Evolutionary conservation across 2,113 vertebrate species (phyloP), one percentile per base, ranked within the genome.

Genomic region (Xyrauchen texanus): DNA sequence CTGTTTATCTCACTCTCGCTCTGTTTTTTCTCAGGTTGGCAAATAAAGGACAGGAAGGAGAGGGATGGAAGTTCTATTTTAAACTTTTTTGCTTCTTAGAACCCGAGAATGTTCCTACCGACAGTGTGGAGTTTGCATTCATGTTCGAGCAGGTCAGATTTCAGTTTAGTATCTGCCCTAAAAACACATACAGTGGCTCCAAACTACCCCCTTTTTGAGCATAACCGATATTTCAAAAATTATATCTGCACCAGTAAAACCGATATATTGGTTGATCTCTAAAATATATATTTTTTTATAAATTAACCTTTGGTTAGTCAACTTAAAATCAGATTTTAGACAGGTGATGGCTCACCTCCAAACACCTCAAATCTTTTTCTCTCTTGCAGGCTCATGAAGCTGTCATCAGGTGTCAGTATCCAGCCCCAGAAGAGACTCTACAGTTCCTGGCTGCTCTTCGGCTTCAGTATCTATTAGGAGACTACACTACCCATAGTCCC

Each of bases 51-150:
- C 95, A 97, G 9, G 90, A 83, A 8, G 91, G 92, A 72, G 83
- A 86, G 2, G 92, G 90, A 8, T 98, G 97, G 96, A 97, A 94
- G 84, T 96, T 99, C 86, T 99, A 98, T 89, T 99, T 99, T 89
- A 99, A 99, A 78, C 96, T 99, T 13, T 99, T 98, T 90, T 99
- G 98, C 88, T 99, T 99, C 93, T 71, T 97, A 86, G 97, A 99
- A 89, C 96, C 95, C 0, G 94, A 98, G 80, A 94, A 89, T 0
- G 96, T 99, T 72, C 95, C 96, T 11, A 94, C 92, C 86, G 96
- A 98, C 85, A 96, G 97, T 0, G 96, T 99, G 90, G 98, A 99
- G 89, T 99, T 98, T 7, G 97, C 96, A 0, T 99, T 99, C 88
- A 98, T 99, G 95, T 99, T 98, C 85, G 97, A 99, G 57, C 97